Percentiles rank a stretch among this genome's conserved stretches.
These are phyloP conservation scores for Notechis scutatus DNA, from an alignment of 2,113 vertebrate genomes.

Conservation along the genomic window DNA sequence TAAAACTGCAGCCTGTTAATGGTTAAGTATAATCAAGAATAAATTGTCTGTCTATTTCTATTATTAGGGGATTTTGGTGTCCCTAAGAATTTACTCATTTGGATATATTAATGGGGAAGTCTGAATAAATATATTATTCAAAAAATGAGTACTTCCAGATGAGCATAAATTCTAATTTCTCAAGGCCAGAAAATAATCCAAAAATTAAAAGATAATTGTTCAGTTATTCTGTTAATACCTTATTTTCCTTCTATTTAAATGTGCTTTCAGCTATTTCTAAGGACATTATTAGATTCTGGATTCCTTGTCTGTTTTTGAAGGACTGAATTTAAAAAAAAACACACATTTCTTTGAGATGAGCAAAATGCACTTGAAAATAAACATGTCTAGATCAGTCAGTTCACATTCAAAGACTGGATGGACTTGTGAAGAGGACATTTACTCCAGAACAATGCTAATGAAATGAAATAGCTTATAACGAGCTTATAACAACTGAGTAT, in stretches of 20 bases:
- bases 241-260: neutral
- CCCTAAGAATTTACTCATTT: neutral
- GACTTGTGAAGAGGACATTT: accelerated
- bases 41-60: neutral
- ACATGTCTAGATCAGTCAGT: neutral
- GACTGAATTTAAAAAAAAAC: neutral
- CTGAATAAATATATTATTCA: neutral
- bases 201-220: neutral
- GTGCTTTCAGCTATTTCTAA: accelerated
- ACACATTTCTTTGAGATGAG: neutral
- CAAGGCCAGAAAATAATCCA: neutral
- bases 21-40: neutral
- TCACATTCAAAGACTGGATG: neutral
- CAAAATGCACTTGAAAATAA: neutral
- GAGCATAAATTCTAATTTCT: neutral
- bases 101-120: neutral
- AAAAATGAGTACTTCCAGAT: neutral
- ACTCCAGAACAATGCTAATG: neutral
- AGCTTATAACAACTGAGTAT: slow-evolving; percentile 25
- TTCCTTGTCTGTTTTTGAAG: neutral
- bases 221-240: neutral
- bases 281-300: accelerated
- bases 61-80: neutral
- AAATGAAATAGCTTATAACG: slow-evolving; percentile 7
- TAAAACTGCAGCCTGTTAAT: slow-evolving; percentile 3